A percentile compares a stretch with the other conserved stretches of the same genome.
Evolutionary conservation across 2,797 vertebrate genomes (phyloP).

Genomic region (Phoebastria nigripes): DNA sequence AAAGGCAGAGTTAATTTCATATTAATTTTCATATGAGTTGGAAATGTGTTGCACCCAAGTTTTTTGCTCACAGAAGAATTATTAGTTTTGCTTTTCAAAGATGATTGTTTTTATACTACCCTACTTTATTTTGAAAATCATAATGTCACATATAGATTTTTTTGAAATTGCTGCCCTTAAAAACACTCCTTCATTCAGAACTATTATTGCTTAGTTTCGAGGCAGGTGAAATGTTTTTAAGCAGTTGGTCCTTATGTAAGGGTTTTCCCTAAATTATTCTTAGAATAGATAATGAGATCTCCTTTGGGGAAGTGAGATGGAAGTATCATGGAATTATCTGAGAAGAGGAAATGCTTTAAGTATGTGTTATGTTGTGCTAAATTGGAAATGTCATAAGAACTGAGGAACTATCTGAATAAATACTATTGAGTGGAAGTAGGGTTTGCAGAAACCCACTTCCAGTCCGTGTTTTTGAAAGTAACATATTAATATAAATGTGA

Average conservation of each 20-base stretch:
- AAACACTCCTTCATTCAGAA: background rate
- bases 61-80: background rate
- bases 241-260: background rate
- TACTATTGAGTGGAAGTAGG: background rate
- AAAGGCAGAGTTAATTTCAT: background rate
- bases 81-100: background rate
- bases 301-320: background rate
- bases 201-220: background rate
- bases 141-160: background rate
- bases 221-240: background rate
- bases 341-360: background rate
- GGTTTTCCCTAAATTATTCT: background rate
- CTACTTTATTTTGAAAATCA: background rate
- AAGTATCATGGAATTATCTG: background rate
- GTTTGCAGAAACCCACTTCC: background rate
- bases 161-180: background rate
- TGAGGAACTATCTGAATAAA: background rate
- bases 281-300: background rate
- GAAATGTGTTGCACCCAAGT: background rate
- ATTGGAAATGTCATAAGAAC: background rate
- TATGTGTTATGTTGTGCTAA: background rate
- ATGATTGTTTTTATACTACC: background rate
- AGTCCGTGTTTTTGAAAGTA: background rate
- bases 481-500: background rate
- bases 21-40: background rate